phyloP scores from a whole-genome alignment of 2,888 invertebrate species.

The Scotopteryx bipunctaria region DNA sequence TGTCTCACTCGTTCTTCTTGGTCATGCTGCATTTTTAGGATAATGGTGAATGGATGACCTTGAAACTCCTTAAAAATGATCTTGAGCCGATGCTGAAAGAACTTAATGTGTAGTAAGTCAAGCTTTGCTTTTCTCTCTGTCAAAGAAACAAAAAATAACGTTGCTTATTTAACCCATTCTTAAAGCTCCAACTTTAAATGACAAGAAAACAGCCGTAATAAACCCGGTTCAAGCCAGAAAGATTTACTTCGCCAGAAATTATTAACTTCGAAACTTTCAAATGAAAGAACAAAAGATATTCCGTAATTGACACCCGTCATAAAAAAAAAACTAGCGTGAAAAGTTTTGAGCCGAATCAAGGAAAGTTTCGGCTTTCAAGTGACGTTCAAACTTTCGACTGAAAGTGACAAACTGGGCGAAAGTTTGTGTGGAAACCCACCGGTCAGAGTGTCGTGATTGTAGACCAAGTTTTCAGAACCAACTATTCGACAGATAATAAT shows the following conservation, averaged over 20 bases:
- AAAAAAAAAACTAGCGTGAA: conserved; percentile 44
- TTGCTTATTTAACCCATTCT: too few species aligned
- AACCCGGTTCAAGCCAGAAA: neutral
- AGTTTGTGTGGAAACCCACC: conserved; percentile 20
- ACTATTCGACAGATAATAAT: conserved; percentile 10
- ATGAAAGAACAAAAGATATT: conserved; percentile 50
- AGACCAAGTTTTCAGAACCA: conserved; percentile 12
- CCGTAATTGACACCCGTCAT: conserved; percentile 59
- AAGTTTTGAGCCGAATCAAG: conserved; percentile 45
- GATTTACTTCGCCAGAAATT: too few species aligned
- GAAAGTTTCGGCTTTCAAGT: conserved; percentile 43
- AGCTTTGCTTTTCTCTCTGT: too few species aligned
- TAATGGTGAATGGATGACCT: too few species aligned
- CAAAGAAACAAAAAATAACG: too few species aligned
- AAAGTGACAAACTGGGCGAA: conserved; percentile 53
- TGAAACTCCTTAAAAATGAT: too few species aligned
- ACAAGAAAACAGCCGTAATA: neutral
- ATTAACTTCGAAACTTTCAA: conserved; percentile 37
- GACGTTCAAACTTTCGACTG: conserved; percentile 51
- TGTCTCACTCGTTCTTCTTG: too few species aligned
- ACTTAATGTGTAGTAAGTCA: too few species aligned
- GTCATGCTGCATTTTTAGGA: too few species aligned
- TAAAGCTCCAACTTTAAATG: neutral
- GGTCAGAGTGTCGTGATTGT: conserved; percentile 25
- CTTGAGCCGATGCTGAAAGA: too few species aligned